Conservation (phyloP, 2,797 vertebrate genomes). For the Sebastes aleutianus region DNA sequence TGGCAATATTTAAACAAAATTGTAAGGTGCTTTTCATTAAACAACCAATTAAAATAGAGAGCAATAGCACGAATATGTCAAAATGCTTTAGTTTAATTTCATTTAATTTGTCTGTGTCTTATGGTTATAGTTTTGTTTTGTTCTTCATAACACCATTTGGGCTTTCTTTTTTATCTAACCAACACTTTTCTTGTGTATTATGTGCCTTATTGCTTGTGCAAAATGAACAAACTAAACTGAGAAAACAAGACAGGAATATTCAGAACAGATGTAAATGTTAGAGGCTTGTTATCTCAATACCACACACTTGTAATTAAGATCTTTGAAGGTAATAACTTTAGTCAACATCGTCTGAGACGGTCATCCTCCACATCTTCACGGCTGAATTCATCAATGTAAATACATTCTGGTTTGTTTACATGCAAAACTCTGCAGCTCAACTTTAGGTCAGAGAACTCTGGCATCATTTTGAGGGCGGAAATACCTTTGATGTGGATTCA, state of each 20-base stretch:
- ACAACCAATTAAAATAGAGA: neutral
- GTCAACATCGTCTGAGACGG: neutral
- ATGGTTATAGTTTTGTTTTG: neutral
- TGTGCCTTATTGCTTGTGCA: neutral
- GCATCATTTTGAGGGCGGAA: conserved; percentile 5
- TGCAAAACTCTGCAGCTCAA: neutral
- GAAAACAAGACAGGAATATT: neutral
- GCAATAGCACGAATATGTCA: neutral
- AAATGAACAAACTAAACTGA: neutral
- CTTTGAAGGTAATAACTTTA: neutral
- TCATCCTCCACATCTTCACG: neutral
- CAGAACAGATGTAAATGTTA: neutral
- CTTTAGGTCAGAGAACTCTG: conserved; percentile 22
- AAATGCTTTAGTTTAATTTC: neutral
- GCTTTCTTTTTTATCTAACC: neutral
- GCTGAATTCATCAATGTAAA: neutral
- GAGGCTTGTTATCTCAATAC: conserved; percentile 16
- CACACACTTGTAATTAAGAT: conserved; percentile 6
- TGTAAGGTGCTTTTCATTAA: neutral
- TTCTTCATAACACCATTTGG: neutral
- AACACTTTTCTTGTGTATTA: neutral
- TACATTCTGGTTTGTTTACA: conserved; percentile 10
- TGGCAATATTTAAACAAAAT: neutral
- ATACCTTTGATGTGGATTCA: conserved; percentile 45
- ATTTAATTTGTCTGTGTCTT: neutral